Evolutionary conservation across 1,140 invertebrate genomes (phyloP).

Genomic region (Philaenus spumarius): DNA sequence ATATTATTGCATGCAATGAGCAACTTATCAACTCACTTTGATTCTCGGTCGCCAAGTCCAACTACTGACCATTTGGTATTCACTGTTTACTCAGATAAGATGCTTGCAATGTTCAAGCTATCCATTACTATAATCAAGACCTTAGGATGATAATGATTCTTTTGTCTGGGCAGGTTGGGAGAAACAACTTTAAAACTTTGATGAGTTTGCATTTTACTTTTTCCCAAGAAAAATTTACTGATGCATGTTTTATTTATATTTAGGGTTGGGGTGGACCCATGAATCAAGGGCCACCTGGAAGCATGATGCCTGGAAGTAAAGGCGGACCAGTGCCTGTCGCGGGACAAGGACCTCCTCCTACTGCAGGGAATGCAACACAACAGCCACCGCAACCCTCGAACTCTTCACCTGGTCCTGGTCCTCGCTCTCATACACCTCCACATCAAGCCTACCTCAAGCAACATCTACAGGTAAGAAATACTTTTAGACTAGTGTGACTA

Average conservation of each 20-base stretch:
- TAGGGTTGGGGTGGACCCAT: constrained; percentile 32
- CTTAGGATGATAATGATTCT: too few relatives aligned
- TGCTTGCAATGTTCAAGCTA: too few relatives aligned
- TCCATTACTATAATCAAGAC: too few relatives aligned
- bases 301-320: constrained; percentile 25
- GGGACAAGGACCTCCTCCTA: constrained; percentile 18
- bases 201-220: too few relatives aligned
- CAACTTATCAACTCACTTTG: too few relatives aligned
- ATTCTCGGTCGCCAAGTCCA: too few relatives aligned
- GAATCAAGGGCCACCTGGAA: constrained; percentile 28
- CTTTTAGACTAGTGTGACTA: too few relatives aligned
- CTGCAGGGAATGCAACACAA: neutral
- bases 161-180: too few relatives aligned
- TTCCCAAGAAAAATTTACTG: too few relatives aligned
- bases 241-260: neutral
- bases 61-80: too few relatives aligned
- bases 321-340: constrained; percentile 11
- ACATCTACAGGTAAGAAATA: constrained; percentile 50
- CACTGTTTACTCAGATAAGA: too few relatives aligned
- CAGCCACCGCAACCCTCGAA: constrained; percentile 22
- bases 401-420: constrained; percentile 27
- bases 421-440: constrained; percentile 35
- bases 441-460: constrained; percentile 56
- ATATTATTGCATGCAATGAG: too few relatives aligned
- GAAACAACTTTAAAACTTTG: neutral